A percentile compares a stretch with the other conserved stretches of the same genome.
phyloP scores from a whole-genome alignment of 2,888 invertebrate species.

The Cephus pygmeus region DNA sequence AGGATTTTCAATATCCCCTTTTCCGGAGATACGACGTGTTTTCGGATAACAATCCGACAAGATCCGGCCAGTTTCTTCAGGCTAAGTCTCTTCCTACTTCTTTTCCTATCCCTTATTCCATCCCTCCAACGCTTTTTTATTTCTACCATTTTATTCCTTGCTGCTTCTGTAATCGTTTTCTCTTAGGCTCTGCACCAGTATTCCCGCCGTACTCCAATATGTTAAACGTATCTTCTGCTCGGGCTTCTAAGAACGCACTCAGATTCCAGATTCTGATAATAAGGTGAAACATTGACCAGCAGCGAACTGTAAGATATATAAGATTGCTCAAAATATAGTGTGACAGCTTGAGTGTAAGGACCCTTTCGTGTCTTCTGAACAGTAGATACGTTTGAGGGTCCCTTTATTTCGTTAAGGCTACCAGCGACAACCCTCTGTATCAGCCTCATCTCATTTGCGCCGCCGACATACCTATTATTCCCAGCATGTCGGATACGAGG shows the following conservation, averaged over 20 bases:
- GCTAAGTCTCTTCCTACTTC: not conserved
- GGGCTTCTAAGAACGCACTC: not conserved
- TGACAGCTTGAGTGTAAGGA: not conserved
- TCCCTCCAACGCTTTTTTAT: not conserved
- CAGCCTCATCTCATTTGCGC: not conserved
- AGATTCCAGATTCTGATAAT: not conserved
- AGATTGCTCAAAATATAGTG: not conserved
- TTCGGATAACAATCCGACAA: not conserved
- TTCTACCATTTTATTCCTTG: not conserved
- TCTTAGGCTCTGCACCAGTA: not conserved
- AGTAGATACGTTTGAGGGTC: not conserved
- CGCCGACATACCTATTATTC: not conserved
- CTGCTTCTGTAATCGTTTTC: not conserved
- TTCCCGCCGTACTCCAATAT: not conserved
- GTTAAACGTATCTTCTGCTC: not conserved
- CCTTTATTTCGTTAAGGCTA: not conserved
- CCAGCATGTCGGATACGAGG: conserved; percentile 38
- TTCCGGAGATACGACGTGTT: not conserved
- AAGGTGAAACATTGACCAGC: not conserved
- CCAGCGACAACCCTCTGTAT: conserved; percentile 19
- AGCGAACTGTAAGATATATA: not conserved
- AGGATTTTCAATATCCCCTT: not conserved
- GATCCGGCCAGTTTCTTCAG: not conserved
- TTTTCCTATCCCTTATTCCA: not conserved
- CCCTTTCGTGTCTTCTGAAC: not conserved